These are phyloP conservation scores for Netelia melanura DNA, from an alignment of 2,888 invertebrate genomes.

Conservation along the genomic window DNA sequence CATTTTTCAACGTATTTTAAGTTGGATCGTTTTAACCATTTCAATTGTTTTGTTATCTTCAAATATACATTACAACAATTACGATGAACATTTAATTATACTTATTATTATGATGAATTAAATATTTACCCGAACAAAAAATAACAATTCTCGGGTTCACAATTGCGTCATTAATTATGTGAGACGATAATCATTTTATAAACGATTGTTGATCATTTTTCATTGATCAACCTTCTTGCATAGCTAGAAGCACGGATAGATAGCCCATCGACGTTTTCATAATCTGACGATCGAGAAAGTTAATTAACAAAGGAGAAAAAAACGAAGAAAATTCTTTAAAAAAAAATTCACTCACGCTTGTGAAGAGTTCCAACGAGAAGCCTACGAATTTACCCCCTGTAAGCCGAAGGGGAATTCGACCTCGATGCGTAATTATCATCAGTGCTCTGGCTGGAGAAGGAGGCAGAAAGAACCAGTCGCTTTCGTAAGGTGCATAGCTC, in stretches of 20 bases:
- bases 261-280: slow-evolving; percentile 71
- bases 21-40: neutral
- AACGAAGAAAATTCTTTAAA: neutral
- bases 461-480: slow-evolving; percentile 58
- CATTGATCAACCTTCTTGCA: slow-evolving; percentile 49
- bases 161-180: too few species aligned
- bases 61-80: neutral
- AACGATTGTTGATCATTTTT: neutral
- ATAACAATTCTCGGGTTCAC: neutral
- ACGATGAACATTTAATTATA: too few species aligned
- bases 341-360: slow-evolving; percentile 31
- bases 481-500: slow-evolving; percentile 49
- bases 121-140: neutral
- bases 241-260: slow-evolving; percentile 70
- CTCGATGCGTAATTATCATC: slow-evolving; percentile 53
- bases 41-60: neutral
- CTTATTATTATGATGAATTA: too few species aligned
- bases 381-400: slow-evolving; percentile 63
- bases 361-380: slow-evolving; percentile 56
- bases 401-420: slow-evolving; percentile 52
- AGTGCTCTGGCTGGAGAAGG: slow-evolving; percentile 31
- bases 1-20: too few species aligned
- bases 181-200: neutral
- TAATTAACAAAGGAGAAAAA: neutral
- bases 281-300: slow-evolving; percentile 54